A percentile compares a stretch with the other conserved stretches of the same genome.
phyloP scores from a whole-genome alignment of 2,888 invertebrate genomes.

The Erynnis tages region DNA sequence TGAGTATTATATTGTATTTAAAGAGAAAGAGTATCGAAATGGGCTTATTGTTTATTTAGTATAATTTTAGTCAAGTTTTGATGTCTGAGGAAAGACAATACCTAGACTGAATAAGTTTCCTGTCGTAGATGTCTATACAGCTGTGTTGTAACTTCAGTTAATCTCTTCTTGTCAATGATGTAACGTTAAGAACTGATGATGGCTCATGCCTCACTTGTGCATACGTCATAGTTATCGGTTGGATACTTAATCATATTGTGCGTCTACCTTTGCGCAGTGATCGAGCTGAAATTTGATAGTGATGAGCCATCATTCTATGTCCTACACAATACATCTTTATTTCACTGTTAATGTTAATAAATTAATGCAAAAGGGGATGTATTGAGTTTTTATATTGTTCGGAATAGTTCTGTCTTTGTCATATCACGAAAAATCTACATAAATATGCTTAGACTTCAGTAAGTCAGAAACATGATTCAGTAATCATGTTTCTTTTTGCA shows the following conservation, averaged over 20 bases:
- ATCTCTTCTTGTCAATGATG: conserved; percentile 25
- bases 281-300: too few relatives aligned
- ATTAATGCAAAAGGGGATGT: conserved; percentile 65
- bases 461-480: too few relatives aligned
- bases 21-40: conserved; percentile 47
- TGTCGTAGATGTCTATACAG: conserved; percentile 51
- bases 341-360: conserved; percentile 44
- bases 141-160: conserved; percentile 27
- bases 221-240: too few relatives aligned
- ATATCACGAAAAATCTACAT: too few relatives aligned
- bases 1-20: conserved; percentile 58
- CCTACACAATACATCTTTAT: not conserved
- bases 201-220: too few relatives aligned
- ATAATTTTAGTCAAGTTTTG: conserved; percentile 65
- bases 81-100: conserved; percentile 75
- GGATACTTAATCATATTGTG: too few relatives aligned
- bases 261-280: too few relatives aligned
- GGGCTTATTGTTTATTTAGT: conserved; percentile 46
- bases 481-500: too few relatives aligned
- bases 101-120: conserved; percentile 76
- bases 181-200: too few relatives aligned
- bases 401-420: conserved; percentile 22
- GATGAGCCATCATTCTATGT: not conserved
- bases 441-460: too few relatives aligned
- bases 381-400: conserved; percentile 43